These are phyloP conservation scores for Corythoichthys intestinalis DNA, from an alignment of 2,113 vertebrate species.

Conservation along the genomic window DNA sequence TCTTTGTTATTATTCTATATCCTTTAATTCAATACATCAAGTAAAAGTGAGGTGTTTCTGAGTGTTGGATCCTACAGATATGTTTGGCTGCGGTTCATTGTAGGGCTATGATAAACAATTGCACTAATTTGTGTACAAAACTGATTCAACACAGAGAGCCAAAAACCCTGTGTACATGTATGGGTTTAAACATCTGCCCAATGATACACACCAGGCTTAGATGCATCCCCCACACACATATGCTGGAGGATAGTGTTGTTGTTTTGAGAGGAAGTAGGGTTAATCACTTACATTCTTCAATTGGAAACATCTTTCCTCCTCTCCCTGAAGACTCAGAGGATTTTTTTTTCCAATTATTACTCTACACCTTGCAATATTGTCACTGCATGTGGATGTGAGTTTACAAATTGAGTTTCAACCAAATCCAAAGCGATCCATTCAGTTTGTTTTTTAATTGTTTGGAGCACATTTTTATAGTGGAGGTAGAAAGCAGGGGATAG, in stretches of 20 bases:
- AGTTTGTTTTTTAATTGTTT: constrained; percentile 10
- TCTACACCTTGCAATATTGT: constrained; percentile 37
- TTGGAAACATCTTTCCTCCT: constrained; percentile 58
- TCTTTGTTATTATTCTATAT: too few species aligned
- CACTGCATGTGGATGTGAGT: background rate
- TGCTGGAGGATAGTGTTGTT: constrained; percentile 45
- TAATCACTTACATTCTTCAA: constrained; percentile 64
- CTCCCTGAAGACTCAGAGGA: constrained; percentile 6
- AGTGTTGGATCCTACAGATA: constrained; percentile 17
- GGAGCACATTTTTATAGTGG: constrained; percentile 20
- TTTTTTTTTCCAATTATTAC: background rate
- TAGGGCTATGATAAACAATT: constrained; percentile 16
- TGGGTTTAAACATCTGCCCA: background rate
- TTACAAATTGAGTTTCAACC: background rate
- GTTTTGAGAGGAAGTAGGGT: constrained; percentile 58
- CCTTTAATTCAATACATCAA: too few species aligned
- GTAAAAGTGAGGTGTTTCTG: constrained; percentile 49
- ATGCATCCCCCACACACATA: constrained; percentile 35
- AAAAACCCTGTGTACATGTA: background rate
- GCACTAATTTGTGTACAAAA: constrained; percentile 18
- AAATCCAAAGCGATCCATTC: background rate
- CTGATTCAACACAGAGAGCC: background rate
- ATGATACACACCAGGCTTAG: constrained; percentile 14
- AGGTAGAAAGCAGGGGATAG: constrained; percentile 4
- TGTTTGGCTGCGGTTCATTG: constrained; percentile 5